These are phyloP conservation scores for Nemapogon koenigi DNA, from an alignment of 2,888 invertebrate species.

Conservation along the genomic window DNA sequence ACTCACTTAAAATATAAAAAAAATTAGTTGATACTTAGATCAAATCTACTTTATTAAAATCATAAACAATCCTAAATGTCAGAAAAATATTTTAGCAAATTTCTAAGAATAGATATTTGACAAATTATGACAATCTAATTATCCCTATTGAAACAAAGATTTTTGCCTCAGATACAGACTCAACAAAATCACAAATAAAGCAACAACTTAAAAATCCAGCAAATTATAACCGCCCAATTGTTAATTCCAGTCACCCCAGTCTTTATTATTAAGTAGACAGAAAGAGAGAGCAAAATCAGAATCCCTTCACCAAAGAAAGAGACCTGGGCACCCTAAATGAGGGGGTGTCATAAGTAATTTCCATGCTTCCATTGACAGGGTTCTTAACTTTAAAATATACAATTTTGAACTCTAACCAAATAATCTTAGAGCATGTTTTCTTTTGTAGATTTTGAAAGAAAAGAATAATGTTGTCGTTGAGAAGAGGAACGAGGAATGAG, in stretches of 20 bases:
- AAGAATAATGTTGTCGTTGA: slow-evolving; percentile 34
- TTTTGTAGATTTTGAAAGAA: slow-evolving; percentile 18
- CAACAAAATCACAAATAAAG: slow-evolving; percentile 4
- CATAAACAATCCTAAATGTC: too few species aligned
- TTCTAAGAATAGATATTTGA: too few species aligned
- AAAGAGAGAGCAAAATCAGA: slow-evolving; percentile 27
- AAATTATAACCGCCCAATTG: slow-evolving; percentile 19
- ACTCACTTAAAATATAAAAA: too few species aligned
- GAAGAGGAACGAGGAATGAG: slow-evolving; percentile 33
- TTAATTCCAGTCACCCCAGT: slow-evolving; percentile 49
- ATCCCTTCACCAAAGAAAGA: slow-evolving; percentile 24
- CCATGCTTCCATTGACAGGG: slow-evolving; percentile 39
- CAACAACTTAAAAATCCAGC: slow-evolving; percentile 5
- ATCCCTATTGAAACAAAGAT: too few species aligned
- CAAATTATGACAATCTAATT: too few species aligned
- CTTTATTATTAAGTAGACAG: slow-evolving; percentile 34
- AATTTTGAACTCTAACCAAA: slow-evolving; percentile 18
- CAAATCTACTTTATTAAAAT: too few species aligned
- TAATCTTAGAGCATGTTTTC: slow-evolving; percentile 21
- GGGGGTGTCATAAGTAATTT: slow-evolving; percentile 55
- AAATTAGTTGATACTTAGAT: too few species aligned
- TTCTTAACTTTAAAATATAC: slow-evolving; percentile 22
- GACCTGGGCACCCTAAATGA: slow-evolving; percentile 36
- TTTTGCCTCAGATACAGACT: too few species aligned
- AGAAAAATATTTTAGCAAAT: too few species aligned